phyloP scores from a whole-genome alignment of 2,888 invertebrate genomes.

The Dromius quadrimaculatus region DNA sequence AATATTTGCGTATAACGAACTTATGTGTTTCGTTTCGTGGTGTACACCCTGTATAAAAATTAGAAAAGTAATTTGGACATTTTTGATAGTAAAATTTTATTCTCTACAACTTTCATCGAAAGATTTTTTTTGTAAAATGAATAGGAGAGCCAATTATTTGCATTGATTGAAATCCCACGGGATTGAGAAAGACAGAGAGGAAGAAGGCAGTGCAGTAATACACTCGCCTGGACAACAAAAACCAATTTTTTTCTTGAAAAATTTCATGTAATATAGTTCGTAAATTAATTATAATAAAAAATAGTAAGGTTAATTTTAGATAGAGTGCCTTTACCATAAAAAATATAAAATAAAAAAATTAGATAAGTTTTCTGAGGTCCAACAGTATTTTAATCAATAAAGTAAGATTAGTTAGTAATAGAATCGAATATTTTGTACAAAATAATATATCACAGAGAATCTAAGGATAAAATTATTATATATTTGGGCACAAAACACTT shows the following conservation, averaged over 20 bases:
- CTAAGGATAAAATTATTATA: constrained; percentile 1
- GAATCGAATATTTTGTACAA: constrained; percentile 26
- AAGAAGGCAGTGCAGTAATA: too few relatives aligned
- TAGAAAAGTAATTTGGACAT: too few relatives aligned
- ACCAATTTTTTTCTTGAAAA: neutral
- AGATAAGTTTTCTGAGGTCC: constrained; percentile 15
- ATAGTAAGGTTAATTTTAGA: constrained; percentile 15
- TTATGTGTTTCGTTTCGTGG: too few relatives aligned
- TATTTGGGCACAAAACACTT: constrained; percentile 7
- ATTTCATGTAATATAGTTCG: neutral
- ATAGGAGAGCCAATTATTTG: too few relatives aligned
- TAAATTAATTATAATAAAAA: neutral
- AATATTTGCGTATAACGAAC: too few relatives aligned
- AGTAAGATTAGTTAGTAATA: constrained; percentile 4
- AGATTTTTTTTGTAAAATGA: too few relatives aligned
- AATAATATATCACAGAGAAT: constrained; percentile 1
- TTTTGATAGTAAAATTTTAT: too few relatives aligned
- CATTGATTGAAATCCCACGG: too few relatives aligned
- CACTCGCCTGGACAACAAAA: too few relatives aligned
- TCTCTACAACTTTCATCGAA: too few relatives aligned
- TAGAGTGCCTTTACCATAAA: constrained; percentile 28
- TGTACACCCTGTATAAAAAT: too few relatives aligned
- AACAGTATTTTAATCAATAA: constrained; percentile 18
- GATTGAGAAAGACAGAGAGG: too few relatives aligned
- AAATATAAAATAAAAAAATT: constrained; percentile 12